Percentiles rank a stretch among this genome's conserved stretches.
phyloP scores from a whole-genome alignment of 92 coral and sea anemone species.

The Pocillopora meandrina region DNA sequence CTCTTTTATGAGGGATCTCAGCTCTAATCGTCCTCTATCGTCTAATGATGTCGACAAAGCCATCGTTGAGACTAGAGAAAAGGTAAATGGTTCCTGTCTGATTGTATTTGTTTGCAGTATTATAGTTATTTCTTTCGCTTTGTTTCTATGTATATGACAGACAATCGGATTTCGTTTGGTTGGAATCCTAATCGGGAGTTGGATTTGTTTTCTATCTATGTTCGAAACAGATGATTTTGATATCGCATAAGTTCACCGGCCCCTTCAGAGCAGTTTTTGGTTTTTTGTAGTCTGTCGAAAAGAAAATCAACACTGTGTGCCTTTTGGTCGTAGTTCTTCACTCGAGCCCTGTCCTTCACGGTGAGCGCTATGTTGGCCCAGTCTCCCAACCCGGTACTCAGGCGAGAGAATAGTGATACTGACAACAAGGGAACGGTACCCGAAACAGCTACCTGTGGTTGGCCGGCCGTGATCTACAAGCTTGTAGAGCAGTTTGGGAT shows the following conservation, averaged over 20 bases:
- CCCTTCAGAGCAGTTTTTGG: too few species aligned
- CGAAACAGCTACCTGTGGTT: constrained; percentile 50
- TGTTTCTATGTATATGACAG: too few species aligned
- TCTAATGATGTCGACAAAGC: constrained; percentile 64
- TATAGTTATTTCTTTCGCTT: neutral
- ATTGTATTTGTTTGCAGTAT: neutral
- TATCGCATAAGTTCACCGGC: too few species aligned
- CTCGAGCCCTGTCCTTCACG: constrained; percentile 69
- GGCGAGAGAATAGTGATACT: constrained; percentile 41
- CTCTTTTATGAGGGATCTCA: constrained; percentile 81
- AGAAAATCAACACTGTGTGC: neutral
- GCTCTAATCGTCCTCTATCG: constrained; percentile 66
- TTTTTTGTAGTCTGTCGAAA: too few species aligned
- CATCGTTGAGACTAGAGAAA: constrained; percentile 70
- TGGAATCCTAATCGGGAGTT: too few species aligned
- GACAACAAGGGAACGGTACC: constrained; percentile 4
- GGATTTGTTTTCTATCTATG: too few species aligned
- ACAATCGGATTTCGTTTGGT: too few species aligned
- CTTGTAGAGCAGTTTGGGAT: constrained; percentile 89
- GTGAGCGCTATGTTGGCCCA: constrained; percentile 50
- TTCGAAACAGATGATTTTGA: too few species aligned
- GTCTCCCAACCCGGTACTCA: constrained; percentile 28
- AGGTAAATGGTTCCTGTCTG: constrained; percentile 50
- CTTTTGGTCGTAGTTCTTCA: constrained; percentile 53
- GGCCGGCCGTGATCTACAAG: constrained; percentile 71